Evolutionary conservation across 1,140 invertebrate genomes (phyloP).

Genomic region (silkworm (Bombyx mori)): ASM3026992v2 NC_085111.1:12196501-12197000

Average conservation of each 20-base stretch:
- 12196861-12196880: conserved; percentile 21
- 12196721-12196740: conserved; percentile 25
- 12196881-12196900: conserved; percentile 30
- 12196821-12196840: conserved; percentile 25
- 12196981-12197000: conserved; percentile 36
- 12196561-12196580: conserved; percentile 8
- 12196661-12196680: conserved; percentile 27
- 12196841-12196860: conserved; percentile 20
- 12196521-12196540: conserved; percentile 26
- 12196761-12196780: conserved; percentile 20
- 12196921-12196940: conserved; percentile 8
- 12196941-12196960: conserved; percentile 24
- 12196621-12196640: conserved; percentile 16
- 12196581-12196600: conserved; percentile 9
- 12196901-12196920: conserved; percentile 25
- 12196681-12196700: conserved; percentile 15
- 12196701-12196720: conserved; percentile 8
- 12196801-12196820: conserved; percentile 29
- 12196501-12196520: conserved; percentile 29
- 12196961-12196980: conserved; percentile 26
- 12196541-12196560: conserved; percentile 9
- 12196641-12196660: conserved; percentile 10
- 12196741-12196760: conserved; percentile 22
- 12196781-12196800: conserved; percentile 16
- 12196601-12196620: conserved; percentile 13